A percentile compares a stretch with the other conserved stretches of the same genome.
Conservation (phyloP, 2,888 invertebrate species). For the Glyphotaelius pellucidus region DNA sequence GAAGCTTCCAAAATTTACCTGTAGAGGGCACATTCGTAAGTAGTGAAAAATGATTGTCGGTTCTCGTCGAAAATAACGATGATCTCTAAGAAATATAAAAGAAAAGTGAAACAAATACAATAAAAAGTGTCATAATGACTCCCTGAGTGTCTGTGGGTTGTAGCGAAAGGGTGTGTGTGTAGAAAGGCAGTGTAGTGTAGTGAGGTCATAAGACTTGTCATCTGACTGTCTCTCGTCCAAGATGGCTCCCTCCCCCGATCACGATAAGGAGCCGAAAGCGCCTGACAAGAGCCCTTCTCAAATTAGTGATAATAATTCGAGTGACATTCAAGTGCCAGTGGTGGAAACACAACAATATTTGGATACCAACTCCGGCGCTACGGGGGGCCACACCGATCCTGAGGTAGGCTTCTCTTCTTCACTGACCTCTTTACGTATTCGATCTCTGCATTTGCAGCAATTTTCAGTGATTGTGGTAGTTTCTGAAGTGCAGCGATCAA, state of each 20-base stretch:
- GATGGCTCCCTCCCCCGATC: conserved; percentile 89
- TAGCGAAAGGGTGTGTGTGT: conserved; percentile 55
- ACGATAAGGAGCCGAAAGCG: conserved; percentile 86
- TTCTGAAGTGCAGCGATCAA: conserved; percentile 58
- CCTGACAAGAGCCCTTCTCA: conserved; percentile 81
- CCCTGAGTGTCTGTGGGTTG: conserved; percentile 69
- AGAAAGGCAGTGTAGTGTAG: conserved; percentile 40
- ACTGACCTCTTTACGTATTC: conserved; percentile 69
- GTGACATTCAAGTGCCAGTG: conserved; percentile 73
- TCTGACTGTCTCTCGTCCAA: conserved; percentile 80
- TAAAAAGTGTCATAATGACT: conserved; percentile 71
- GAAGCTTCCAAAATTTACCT: conserved; percentile 56
- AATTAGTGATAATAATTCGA: conserved; percentile 75
- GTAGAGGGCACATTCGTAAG: conserved; percentile 66
- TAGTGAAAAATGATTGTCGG: conserved; percentile 74
- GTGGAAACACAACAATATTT: conserved; percentile 73
- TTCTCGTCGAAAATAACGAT: conserved; percentile 76
- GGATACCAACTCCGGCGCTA: conserved; percentile 72
- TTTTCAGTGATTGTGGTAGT: conserved; percentile 69
- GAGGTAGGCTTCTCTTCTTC: conserved; percentile 71
- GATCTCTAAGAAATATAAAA: conserved; percentile 70
- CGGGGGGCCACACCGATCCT: conserved; percentile 71
- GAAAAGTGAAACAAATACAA: conserved; percentile 72
- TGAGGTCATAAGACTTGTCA: conserved; percentile 78
- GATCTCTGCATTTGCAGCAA: conserved; percentile 68